These are phyloP conservation scores for Drosophila neotestacea DNA, from an alignment of 2,888 invertebrate genomes.

Conservation along the genomic window DNA sequence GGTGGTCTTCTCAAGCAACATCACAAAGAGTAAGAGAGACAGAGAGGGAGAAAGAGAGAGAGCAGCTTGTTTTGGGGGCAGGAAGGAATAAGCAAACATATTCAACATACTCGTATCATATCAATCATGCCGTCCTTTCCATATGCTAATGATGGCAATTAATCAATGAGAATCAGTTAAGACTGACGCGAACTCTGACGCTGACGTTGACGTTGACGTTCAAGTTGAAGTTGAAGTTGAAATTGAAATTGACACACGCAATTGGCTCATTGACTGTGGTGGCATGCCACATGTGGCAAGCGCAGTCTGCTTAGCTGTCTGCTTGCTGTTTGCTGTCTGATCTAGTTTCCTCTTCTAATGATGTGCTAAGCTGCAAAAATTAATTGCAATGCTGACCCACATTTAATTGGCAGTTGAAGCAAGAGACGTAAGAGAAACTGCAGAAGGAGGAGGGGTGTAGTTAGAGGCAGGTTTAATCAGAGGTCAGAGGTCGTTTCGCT, in stretches of 20 bases:
- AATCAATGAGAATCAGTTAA: constrained; percentile 79
- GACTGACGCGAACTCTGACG: constrained; percentile 27
- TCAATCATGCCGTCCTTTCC: constrained; percentile 70
- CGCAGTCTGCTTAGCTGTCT: neutral
- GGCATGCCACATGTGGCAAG: neutral
- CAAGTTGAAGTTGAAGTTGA: neutral
- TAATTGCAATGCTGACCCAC: constrained; percentile 67
- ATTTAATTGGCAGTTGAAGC: constrained; percentile 52
- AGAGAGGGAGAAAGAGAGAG: too few relatives aligned
- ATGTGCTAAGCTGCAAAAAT: constrained; percentile 69
- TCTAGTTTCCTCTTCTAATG: constrained; percentile 50
- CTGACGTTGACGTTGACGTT: neutral
- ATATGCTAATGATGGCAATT: constrained; percentile 80
- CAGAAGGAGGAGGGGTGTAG: neutral
- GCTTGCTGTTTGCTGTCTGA: constrained; percentile 3
- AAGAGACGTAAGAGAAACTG: neutral
- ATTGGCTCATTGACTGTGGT: constrained; percentile 63
- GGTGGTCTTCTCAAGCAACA: constrained; percentile 43
- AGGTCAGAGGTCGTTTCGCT: neutral
- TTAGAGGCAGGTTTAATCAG: neutral
- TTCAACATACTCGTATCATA: constrained; percentile 39
- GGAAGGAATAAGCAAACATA: neutral
- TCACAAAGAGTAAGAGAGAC: too few relatives aligned
- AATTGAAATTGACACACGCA: constrained; percentile 52
- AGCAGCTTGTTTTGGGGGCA: constrained; percentile 29